Conservation (phyloP, 2,797 vertebrate species). For the Chelmon rostratus region DNA sequence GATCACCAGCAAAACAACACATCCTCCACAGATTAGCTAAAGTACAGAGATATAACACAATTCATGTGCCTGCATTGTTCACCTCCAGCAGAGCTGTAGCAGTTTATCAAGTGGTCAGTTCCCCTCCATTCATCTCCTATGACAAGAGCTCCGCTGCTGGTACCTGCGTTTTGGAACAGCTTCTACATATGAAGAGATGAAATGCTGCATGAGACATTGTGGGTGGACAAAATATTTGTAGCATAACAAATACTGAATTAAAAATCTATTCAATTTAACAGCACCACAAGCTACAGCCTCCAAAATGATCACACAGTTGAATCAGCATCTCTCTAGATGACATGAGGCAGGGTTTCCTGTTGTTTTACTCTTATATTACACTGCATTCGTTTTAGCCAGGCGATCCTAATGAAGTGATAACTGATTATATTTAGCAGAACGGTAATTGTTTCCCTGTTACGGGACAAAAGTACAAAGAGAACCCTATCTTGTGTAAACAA, state of each 20-base stretch:
- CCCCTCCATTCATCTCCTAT: slow-evolving; percentile 14
- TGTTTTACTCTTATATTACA: not conserved
- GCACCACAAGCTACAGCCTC: not conserved
- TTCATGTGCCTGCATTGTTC: not conserved
- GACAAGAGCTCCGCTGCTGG: slow-evolving; percentile 6
- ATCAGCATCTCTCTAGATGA: not conserved
- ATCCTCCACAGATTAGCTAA: not conserved
- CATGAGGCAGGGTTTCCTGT: too few species aligned
- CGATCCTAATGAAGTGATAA: not conserved
- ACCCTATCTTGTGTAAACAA: not conserved
- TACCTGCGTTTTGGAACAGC: too few species aligned
- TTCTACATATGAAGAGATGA: not conserved
- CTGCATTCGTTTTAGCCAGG: not conserved
- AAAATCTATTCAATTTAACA: not conserved
- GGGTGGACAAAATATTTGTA: not conserved
- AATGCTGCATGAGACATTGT: too few species aligned
- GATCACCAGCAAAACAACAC: not conserved
- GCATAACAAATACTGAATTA: not conserved
- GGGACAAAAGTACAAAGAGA: not conserved
- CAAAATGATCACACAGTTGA: not conserved
- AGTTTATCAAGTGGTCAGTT: slow-evolving; percentile 13
- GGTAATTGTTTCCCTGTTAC: not conserved
- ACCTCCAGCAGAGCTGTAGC: not conserved
- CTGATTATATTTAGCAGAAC: not conserved
- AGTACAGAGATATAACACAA: not conserved